Evolutionary conservation across 1,140 invertebrate genomes (phyloP).

Genomic region (Bicyclus anynana): DNA sequence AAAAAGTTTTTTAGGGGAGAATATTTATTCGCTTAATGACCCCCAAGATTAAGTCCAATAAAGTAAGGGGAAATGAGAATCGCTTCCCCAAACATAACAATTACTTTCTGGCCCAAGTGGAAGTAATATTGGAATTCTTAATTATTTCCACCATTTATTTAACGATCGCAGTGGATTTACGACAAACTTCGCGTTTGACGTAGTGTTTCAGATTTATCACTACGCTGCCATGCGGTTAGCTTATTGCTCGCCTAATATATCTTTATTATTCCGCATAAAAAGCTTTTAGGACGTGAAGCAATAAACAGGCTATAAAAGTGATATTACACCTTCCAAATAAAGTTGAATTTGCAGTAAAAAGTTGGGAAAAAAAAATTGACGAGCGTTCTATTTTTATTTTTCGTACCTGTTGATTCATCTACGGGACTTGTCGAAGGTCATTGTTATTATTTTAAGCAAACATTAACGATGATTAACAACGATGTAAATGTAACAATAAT

Average conservation of each 20-base stretch:
- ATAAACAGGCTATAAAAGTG: not conserved
- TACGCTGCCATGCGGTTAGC: not conserved
- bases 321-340: not conserved
- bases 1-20: not conserved
- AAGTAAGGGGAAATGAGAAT: not conserved
- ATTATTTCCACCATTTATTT: conserved; percentile 1
- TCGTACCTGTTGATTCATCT: too few relatives aligned
- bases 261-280: conserved; percentile 2
- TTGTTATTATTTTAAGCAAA: too few relatives aligned
- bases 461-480: too few relatives aligned
- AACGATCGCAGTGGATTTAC: not conserved
- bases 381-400: not conserved
- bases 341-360: too few relatives aligned
- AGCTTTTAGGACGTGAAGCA: conserved; percentile 1
- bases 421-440: too few relatives aligned
- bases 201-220: conserved; percentile 1
- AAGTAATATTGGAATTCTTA: conserved; percentile 1
- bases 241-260: not conserved
- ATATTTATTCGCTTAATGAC: not conserved
- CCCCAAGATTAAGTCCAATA: not conserved
- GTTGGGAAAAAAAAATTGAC: not conserved
- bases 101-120: not conserved
- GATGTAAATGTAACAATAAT: too few relatives aligned
- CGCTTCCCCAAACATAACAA: not conserved
- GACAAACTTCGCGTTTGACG: not conserved